These are phyloP conservation scores for Tenthredo mesomela DNA, from an alignment of 2,888 invertebrate genomes.

Conservation along the genomic window DNA sequence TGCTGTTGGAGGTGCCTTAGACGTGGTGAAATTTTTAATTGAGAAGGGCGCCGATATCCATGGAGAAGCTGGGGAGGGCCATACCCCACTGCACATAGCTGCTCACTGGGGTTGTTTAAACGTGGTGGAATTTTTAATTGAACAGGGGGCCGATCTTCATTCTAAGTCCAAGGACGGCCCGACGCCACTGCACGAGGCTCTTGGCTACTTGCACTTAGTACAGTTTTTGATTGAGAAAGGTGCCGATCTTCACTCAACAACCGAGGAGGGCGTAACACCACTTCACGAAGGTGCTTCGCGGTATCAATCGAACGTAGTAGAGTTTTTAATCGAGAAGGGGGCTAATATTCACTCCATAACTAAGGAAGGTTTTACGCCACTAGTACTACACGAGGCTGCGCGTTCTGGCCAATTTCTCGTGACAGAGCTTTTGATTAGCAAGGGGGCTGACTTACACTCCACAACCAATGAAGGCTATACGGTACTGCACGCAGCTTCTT, in stretches of 20 bases:
- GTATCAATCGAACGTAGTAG: not conserved
- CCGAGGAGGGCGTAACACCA: not conserved
- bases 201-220: too few relatives aligned
- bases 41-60: not conserved
- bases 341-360: not conserved
- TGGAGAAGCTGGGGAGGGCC: not conserved
- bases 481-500: too few relatives aligned
- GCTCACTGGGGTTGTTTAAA: not conserved
- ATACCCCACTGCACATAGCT: not conserved
- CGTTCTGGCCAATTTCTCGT: not conserved
- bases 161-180: too few relatives aligned
- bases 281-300: too few relatives aligned
- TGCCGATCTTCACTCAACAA: not conserved
- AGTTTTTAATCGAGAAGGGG: not conserved
- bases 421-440: not conserved
- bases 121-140: not conserved
- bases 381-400: not conserved
- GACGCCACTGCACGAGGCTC: not conserved
- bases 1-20: too few relatives aligned
- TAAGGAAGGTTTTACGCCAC: not conserved
- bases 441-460: not conserved
- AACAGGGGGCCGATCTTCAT: not conserved
- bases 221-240: too few relatives aligned
- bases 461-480: not conserved
- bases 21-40: not conserved